phyloP scores from a whole-genome alignment of 2,888 invertebrate species.

The Trichopria drosophilae region DNA sequence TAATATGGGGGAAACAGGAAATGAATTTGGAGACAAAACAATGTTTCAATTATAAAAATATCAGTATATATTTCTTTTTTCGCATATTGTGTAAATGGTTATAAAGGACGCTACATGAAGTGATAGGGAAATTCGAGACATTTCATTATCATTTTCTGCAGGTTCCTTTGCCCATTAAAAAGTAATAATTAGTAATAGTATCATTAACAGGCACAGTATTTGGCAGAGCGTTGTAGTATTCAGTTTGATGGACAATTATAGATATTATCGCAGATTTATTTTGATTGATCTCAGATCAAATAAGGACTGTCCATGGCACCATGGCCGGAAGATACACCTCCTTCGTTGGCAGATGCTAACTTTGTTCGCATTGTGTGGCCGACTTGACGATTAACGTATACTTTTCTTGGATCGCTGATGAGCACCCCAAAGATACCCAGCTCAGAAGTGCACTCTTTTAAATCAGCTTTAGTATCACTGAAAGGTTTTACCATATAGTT shows the following conservation, averaged over 20 bases:
- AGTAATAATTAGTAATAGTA: constrained; percentile 4
- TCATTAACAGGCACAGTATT: no score
- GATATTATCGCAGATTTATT: no score
- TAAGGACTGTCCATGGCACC: constrained; percentile 66
- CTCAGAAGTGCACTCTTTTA: constrained; percentile 63
- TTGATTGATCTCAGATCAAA: constrained; percentile 49
- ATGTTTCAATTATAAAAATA: no score
- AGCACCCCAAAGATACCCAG: constrained; percentile 69
- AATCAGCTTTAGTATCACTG: constrained; percentile 37
- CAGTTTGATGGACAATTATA: no score
- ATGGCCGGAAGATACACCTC: constrained; percentile 65
- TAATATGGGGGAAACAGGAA: not conserved
- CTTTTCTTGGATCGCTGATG: constrained; percentile 59
- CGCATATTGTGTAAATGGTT: no score
- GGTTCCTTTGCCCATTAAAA: no score
- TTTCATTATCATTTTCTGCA: no score
- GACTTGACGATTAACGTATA: constrained; percentile 59
- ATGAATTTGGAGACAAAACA: constrained; percentile 5
- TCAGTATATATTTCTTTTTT: no score
- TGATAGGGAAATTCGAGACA: no score
- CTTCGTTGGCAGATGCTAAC: constrained; percentile 62
- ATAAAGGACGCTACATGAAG: no score
- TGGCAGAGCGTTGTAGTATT: no score
- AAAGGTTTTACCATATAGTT: constrained; percentile 61
- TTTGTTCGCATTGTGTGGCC: constrained; percentile 67